Evolutionary conservation across 2,797 vertebrate genomes (phyloP).

Genomic region (Lithobates sylvaticus): DNA sequence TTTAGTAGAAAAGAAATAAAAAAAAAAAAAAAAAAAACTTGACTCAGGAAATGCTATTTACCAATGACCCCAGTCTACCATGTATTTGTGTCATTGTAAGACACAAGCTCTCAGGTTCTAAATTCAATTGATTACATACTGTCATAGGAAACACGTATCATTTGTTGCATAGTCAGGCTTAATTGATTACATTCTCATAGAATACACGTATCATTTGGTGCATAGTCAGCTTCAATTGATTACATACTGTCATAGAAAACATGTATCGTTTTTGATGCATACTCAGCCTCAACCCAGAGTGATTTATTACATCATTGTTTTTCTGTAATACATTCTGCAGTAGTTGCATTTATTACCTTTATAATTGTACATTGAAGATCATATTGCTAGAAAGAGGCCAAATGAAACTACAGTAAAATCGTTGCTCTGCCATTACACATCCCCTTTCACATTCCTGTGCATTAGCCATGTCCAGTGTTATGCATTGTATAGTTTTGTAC

Average conservation of each 20-base stretch:
- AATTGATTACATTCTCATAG: not conserved
- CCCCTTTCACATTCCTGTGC: constrained; percentile 50
- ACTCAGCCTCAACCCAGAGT: not conserved
- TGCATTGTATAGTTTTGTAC: constrained; percentile 61
- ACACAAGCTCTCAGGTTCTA: not conserved
- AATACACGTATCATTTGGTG: not conserved
- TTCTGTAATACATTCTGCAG: not conserved
- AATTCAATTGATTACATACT: not conserved
- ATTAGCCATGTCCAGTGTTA: constrained; percentile 51
- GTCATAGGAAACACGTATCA: not conserved
- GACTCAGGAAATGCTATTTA: not conserved
- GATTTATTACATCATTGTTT: not conserved
- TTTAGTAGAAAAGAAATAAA: not conserved
- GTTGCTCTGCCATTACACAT: not conserved
- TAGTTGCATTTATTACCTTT: not conserved
- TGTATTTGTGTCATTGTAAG: not conserved
- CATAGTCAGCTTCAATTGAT: not conserved
- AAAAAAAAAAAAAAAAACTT: not conserved
- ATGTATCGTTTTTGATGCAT: not conserved
- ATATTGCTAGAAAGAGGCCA: not conserved
- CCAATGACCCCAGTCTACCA: not conserved
- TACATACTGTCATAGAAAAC: not conserved
- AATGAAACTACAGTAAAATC: constrained; percentile 3
- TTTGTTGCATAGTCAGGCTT: not conserved
- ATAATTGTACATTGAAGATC: not conserved